Conservation (phyloP, 2,888 invertebrate species). For the Aproaerema taeniolella region DNA sequence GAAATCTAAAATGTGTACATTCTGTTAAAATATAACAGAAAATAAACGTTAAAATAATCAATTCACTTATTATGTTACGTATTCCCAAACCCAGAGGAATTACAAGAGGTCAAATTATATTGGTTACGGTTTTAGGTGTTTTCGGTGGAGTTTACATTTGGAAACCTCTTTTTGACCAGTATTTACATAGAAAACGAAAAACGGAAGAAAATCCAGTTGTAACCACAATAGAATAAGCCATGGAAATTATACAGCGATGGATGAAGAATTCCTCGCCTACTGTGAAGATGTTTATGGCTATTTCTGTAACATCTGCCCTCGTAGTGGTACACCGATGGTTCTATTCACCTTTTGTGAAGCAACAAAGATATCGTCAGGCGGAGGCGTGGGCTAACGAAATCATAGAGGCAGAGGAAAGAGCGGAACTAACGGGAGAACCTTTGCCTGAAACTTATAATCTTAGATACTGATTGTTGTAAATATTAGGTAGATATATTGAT, state of each 20-base stretch:
- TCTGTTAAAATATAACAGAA: too few relatives aligned
- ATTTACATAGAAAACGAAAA: slow-evolving; percentile 29
- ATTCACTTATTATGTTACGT: slow-evolving; percentile 38
- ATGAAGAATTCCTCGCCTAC: slow-evolving; percentile 42
- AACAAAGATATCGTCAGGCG: slow-evolving; percentile 37
- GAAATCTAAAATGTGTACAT: too few relatives aligned
- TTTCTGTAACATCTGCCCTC: slow-evolving; percentile 47
- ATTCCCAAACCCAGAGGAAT: slow-evolving; percentile 58
- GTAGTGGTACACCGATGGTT: slow-evolving; percentile 38
- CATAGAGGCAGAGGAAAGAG: slow-evolving; percentile 50
- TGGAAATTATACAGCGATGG: slow-evolving; percentile 38
- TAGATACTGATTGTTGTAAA: slow-evolving; percentile 9
- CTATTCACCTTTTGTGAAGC: slow-evolving; percentile 41
- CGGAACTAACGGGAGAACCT: slow-evolving; percentile 13
- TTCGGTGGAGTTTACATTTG: slow-evolving; percentile 70
- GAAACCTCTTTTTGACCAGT: slow-evolving; percentile 61
- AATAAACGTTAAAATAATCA: too few relatives aligned
- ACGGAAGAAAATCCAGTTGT: slow-evolving; percentile 11
- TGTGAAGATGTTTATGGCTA: slow-evolving; percentile 52
- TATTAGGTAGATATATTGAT: slow-evolving; percentile 3
- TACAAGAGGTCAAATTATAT: slow-evolving; percentile 50
- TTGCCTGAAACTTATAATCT: slow-evolving; percentile 5
- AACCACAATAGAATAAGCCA: slow-evolving; percentile 28
- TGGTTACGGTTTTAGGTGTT: slow-evolving; percentile 59
- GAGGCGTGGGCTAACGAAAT: slow-evolving; percentile 60